These are phyloP conservation scores for Rhyzopertha dominica DNA, from an alignment of 1,140 invertebrate species.

Conservation along the genomic window DNA sequence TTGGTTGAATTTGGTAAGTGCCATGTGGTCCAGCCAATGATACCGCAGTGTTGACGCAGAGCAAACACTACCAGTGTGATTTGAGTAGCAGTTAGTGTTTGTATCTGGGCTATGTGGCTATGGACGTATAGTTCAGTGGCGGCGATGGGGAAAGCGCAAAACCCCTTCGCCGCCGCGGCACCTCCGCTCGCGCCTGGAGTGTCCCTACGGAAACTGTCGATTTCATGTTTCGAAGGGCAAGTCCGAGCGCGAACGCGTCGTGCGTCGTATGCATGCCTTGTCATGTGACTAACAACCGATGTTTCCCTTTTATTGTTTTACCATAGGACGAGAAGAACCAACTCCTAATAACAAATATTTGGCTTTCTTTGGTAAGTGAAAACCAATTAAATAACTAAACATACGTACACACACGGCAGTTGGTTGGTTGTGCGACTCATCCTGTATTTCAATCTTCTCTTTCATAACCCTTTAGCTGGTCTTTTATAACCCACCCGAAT, in stretches of 20 bases:
- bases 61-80: constrained; percentile 28
- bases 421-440: constrained; percentile 35
- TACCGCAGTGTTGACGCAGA: constrained; percentile 41
- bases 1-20: constrained; percentile 96
- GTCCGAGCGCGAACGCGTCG: constrained; percentile 2
- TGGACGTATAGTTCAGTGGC: constrained; percentile 37
- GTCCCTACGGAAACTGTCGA: constrained; percentile 8
- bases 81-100: constrained; percentile 32
- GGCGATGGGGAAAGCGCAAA: constrained; percentile 3
- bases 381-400: constrained; percentile 49
- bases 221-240: neutral
- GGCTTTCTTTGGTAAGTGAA: constrained; percentile 82
- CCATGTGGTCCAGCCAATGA: constrained; percentile 49
- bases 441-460: constrained; percentile 28
- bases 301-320: constrained; percentile 59
- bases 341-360: constrained; percentile 83
- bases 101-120: constrained; percentile 41
- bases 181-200: constrained; percentile 11
- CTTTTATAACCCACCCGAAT: constrained; percentile 29
- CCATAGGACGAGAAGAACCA: constrained; percentile 55
- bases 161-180: constrained; percentile 3
- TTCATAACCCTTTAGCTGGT: constrained; percentile 28
- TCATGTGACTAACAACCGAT: constrained; percentile 55
- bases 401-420: constrained; percentile 50
- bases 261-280: constrained; percentile 38